Evolutionary conservation across 2,797 vertebrate species (phyloP).

Genomic region (Urophycis tenuis): DNA sequence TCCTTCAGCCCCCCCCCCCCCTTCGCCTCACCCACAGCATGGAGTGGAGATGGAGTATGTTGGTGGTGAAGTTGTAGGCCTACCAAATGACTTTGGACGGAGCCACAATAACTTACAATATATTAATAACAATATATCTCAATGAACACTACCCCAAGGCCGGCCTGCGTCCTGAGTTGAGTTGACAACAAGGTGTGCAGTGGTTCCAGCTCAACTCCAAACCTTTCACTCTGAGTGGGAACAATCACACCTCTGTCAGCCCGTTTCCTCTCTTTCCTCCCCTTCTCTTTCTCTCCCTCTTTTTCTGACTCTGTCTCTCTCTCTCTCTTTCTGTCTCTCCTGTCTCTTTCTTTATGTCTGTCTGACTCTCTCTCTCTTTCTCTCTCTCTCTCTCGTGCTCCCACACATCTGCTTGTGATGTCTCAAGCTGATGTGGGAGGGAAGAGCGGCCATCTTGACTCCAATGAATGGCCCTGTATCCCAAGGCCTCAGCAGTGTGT

Average conservation of each 20-base stretch:
- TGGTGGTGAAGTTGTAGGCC: too few relatives aligned
- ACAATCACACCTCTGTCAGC: too few relatives aligned
- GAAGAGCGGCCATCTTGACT: constrained; percentile 32
- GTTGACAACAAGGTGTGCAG: too few relatives aligned
- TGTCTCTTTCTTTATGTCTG: constrained; percentile 13
- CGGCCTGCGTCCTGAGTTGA: too few relatives aligned
- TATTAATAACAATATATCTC: too few relatives aligned
- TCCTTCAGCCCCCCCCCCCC: constrained; percentile 5
- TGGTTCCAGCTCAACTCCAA: too few relatives aligned
- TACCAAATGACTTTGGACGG: too few relatives aligned
- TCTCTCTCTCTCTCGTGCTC: constrained; percentile 1
- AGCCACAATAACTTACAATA: too few relatives aligned
- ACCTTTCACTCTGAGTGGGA: too few relatives aligned
- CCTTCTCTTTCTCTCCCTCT: constrained; percentile 53
- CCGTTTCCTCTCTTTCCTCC: constrained; percentile 55
- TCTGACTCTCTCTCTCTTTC: not conserved
- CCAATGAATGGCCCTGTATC: constrained; percentile 45
- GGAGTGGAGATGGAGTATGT: not conserved
- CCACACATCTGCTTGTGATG: constrained; percentile 24
- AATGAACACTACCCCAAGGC: not conserved
- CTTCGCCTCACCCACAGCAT: not conserved
- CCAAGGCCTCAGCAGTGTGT: constrained; percentile 26
- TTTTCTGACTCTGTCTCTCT: constrained; percentile 3
- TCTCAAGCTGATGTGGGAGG: constrained; percentile 47
- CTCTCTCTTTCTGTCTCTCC: not conserved